These are phyloP conservation scores for Melipona quadrifasciata DNA, from an alignment of 1,140 invertebrate species.

Conservation along the genomic window DNA sequence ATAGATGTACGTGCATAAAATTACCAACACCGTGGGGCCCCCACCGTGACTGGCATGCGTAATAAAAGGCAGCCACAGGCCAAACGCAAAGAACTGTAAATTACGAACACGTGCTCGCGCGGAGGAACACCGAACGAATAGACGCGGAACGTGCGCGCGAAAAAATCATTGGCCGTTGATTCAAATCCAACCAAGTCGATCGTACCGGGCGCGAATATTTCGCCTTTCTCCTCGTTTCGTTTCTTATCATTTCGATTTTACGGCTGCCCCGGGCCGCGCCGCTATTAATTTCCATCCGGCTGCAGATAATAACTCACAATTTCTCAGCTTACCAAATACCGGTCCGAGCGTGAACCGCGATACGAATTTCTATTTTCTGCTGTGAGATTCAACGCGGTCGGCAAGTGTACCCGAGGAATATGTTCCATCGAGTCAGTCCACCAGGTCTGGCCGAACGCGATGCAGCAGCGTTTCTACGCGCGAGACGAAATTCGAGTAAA, in stretches of 20 bases:
- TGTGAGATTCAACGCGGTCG: not conserved
- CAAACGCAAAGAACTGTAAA: constrained; percentile 20
- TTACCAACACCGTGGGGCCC: constrained; percentile 22
- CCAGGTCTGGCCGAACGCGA: too few relatives aligned
- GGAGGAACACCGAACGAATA: not conserved
- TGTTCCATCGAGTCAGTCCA: too few relatives aligned
- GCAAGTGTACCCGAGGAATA: too few relatives aligned
- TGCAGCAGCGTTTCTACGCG: too few relatives aligned
- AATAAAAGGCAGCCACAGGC: not conserved
- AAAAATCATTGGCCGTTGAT: constrained; percentile 9
- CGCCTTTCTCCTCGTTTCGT: not conserved
- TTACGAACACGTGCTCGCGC: constrained; percentile 12
- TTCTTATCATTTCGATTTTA: constrained; percentile 10
- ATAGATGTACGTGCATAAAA: constrained; percentile 56
- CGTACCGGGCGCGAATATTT: not conserved
- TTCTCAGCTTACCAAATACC: not conserved
- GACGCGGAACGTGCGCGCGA: not conserved
- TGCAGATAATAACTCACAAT: not conserved
- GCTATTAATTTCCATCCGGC: not conserved
- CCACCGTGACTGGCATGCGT: constrained; percentile 14
- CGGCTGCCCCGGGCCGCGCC: not conserved
- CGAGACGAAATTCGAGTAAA: too few relatives aligned
- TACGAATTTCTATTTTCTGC: not conserved
- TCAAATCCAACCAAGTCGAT: not conserved
- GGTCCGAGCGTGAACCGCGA: not conserved